Base-by-base conservation (phyloP, 2,888 invertebrate species). In the Galerucella pusilla region DNA sequence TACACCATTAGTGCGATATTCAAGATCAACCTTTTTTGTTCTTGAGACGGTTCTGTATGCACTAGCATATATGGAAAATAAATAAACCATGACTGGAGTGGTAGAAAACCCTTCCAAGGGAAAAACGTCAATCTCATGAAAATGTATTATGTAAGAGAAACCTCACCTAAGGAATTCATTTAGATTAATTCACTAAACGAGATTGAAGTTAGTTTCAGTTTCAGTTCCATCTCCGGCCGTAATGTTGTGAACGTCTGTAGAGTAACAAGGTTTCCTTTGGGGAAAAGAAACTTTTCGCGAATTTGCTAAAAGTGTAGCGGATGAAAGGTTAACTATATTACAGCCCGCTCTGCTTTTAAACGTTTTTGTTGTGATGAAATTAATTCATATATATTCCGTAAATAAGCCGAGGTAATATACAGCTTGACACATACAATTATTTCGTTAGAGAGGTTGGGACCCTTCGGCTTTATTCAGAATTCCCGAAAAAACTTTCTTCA, bases 111-210 rank as follows among this genome's bases (percentile, higher is more conserved):
- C 67, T 72, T 72, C 66, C 66, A 64, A 54, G 72, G 64, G 54
- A 46, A 72, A 66, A 72, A 72, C 72, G 72, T 67, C 72, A 66
- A 72, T 72, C 72, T 72, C 72, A 72, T 72, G 66, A 72, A 72
- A 72, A 72, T 72, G 72, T 72, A 72, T 72, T 72, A 72, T 72
- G 72, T 42, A 66, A 67, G 66, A 72, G 72, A 67, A 72, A 72
- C 72, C 72, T 72, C 72, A 72, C 72, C 72, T 72, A 60, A 72
- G 72, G 60, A 72, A 72, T 72, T 72, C 72, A 66, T 72, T 72
- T 72, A 49, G 72, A 72, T 72, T 67, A 72, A 72, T 72, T 72
- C 72, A 72, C 72, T 72, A 66, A 72, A 72, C 66, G 72, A 72
- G 72, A 72, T 72, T 72, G 72, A 60, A 72, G 72, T 71, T 71